Evolutionary conservation across 2,113 vertebrate genomes (phyloP), one percentile per base, ranked within the genome.

Genomic region (Cyprinodon brontotheroides): DNA sequence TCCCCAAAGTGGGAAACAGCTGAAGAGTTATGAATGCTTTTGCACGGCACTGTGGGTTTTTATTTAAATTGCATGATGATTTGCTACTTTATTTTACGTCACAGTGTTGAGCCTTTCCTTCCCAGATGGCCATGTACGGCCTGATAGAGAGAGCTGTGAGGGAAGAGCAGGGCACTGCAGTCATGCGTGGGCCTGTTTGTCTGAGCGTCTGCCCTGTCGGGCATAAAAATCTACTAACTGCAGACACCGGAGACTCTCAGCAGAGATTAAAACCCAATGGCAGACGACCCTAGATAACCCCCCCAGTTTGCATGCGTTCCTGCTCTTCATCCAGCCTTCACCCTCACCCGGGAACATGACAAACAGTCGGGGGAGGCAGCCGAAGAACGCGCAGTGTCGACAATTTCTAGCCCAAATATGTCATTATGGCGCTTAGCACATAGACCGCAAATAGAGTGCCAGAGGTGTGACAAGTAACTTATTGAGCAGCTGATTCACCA

Each of bases 261-360:
- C 70, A 15, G 7, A 80, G 78, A 86, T 72, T 76, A 57, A 75
- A 81, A 77, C 70, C 29, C 60, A 70, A 72, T 36, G 48, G 73
- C 53, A 88, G 79, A 83, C 82, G 74, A 85, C 68, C 65, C 45
- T 36, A 80, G 86, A 90, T 80, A 87, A 80, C 78, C 77, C 48
- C 66, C 66, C 17, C 29, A 29, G 70, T 78, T 90, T 72, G 67
- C 61, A 69, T 53, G 29, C 77, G 22, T 72, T 79, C 80, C 79
- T 39, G 45, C 20, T 57, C 20, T 61, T 70, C 60, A 29, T 41
- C 41, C 50, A 41, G 62, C 43, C 37, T 47, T 50, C 70, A 15
- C 61, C 15, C 65, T 12, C 45, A 65, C 63, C 69, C 61, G n/a
- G 38, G 72, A 77, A 82, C 48, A 68, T 72, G 77, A 82, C 2